A percentile compares a stretch with the other conserved stretches of the same genome.
Conservation (phyloP, 2,797 vertebrate genomes). For the Acanthurus lineatus region DNA sequence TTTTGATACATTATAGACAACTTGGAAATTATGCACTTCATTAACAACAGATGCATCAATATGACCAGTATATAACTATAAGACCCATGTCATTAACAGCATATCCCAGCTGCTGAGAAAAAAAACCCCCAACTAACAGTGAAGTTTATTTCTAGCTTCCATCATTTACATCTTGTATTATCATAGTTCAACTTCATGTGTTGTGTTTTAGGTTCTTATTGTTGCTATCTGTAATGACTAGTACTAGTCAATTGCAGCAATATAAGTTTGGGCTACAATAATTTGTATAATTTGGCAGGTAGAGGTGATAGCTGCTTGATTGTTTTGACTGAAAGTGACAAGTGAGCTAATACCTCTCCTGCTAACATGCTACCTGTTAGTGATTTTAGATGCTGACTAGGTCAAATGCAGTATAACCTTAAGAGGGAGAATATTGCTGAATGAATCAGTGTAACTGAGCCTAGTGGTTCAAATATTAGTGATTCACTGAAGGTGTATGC, state of each 20-base stretch:
- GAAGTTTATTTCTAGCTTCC: not conserved
- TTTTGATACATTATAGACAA: not conserved
- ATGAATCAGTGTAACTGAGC: not conserved
- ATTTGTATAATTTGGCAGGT: not conserved
- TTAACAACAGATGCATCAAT: not conserved
- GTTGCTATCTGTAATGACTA: not conserved
- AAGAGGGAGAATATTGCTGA: not conserved
- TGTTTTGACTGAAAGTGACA: not conserved
- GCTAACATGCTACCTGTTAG: not conserved
- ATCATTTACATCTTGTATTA: not conserved
- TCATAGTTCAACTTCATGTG: not conserved
- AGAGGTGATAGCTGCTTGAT: not conserved
- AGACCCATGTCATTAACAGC: not conserved
- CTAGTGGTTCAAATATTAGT: conserved; percentile 2
- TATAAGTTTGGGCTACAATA: not conserved
- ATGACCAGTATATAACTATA: not conserved
- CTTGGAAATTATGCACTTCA: not conserved
- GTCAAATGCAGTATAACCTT: not conserved
- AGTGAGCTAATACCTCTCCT: not conserved
- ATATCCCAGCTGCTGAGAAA: not conserved
- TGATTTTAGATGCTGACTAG: not conserved
- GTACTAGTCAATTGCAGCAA: not conserved
- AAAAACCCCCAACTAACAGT: too few relatives aligned
- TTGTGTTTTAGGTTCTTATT: not conserved
- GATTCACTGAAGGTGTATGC: not conserved